Percentiles rank a stretch among this genome's conserved stretches.
Evolutionary conservation across 2,888 invertebrate genomes (phyloP).

Genomic region (Clitarchus hookeri): DNA sequence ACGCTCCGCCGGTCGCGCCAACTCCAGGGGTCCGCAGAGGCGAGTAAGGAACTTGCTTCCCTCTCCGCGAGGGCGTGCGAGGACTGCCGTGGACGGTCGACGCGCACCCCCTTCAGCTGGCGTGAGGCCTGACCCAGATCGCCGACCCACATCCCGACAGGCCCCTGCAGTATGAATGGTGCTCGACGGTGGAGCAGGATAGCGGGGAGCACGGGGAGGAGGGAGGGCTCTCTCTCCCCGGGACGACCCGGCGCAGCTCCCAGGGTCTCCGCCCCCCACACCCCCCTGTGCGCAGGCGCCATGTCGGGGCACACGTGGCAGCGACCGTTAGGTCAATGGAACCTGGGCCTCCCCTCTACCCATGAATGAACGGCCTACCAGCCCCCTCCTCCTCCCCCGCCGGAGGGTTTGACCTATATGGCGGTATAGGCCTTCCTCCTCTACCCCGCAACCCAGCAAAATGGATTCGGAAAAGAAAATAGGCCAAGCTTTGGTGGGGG

Average conservation of each 20-base stretch:
- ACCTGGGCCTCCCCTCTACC: background rate
- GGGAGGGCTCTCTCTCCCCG: background rate
- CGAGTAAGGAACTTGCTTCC: background rate
- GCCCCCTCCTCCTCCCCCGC: background rate
- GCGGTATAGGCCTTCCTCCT: background rate
- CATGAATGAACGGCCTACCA: slow-evolving; percentile 1
- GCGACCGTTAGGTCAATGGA: slow-evolving; percentile 9
- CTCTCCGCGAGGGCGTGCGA: too few relatives aligned
- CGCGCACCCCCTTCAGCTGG: background rate
- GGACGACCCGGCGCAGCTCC: background rate
- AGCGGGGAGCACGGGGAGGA: too few relatives aligned
- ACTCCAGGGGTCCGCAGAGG: background rate
- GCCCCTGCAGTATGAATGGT: slow-evolving; percentile 1
- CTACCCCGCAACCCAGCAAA: background rate
- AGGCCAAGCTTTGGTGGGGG: background rate
- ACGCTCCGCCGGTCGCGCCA: too few relatives aligned
- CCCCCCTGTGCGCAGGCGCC: background rate
- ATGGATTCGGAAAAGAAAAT: slow-evolving; percentile 14
- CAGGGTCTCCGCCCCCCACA: too few relatives aligned
- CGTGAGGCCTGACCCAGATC: background rate
- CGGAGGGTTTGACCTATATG: background rate
- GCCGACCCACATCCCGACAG: background rate
- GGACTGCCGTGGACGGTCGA: background rate
- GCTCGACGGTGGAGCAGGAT: background rate
- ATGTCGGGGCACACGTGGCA: background rate